phyloP scores from a whole-genome alignment of 2,113 vertebrate species.

The Calypte anna region DNA sequence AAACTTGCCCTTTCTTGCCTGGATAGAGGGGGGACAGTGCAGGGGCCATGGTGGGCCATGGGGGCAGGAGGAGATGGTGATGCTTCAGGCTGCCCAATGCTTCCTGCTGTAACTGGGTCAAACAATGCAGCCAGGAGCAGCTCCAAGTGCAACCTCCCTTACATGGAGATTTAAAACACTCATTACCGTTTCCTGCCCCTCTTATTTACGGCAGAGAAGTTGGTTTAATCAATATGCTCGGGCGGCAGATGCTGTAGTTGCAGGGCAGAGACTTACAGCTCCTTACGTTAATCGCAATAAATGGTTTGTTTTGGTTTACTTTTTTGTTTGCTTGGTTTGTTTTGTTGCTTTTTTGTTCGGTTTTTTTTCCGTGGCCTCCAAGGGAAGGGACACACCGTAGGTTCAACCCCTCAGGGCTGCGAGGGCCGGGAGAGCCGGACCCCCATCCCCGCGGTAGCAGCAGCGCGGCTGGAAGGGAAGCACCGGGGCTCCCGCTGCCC shows the following conservation, averaged over 20 bases:
- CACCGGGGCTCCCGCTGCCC: not conserved
- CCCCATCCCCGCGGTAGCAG: not conserved
- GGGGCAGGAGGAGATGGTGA: not conserved
- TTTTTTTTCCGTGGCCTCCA: too few relatives aligned
- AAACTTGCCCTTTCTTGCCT: too few relatives aligned
- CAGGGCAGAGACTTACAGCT: not conserved
- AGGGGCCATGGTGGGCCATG: rapidly evolving
- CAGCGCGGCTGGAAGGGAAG: not conserved
- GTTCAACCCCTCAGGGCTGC: not conserved
- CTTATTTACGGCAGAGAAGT: not conserved
- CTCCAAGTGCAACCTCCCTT: not conserved
- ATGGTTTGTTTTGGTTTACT: not conserved
- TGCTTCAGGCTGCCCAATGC: rapidly evolving
- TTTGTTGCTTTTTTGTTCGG: too few relatives aligned
- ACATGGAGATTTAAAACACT: not conserved
- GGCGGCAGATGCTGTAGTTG: not conserved
- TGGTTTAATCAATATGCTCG: not conserved
- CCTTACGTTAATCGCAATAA: not conserved
- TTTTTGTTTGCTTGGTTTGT: too few relatives aligned
- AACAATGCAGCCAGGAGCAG: not conserved
- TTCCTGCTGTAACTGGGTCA: not conserved
- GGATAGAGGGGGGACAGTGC: rapidly evolving
- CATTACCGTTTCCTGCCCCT: not conserved
- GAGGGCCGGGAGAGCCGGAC: too few relatives aligned
- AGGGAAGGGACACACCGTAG: too few relatives aligned